phyloP scores from a whole-genome alignment of 1,140 invertebrate species.

The Streblospio benedicti region DNA sequence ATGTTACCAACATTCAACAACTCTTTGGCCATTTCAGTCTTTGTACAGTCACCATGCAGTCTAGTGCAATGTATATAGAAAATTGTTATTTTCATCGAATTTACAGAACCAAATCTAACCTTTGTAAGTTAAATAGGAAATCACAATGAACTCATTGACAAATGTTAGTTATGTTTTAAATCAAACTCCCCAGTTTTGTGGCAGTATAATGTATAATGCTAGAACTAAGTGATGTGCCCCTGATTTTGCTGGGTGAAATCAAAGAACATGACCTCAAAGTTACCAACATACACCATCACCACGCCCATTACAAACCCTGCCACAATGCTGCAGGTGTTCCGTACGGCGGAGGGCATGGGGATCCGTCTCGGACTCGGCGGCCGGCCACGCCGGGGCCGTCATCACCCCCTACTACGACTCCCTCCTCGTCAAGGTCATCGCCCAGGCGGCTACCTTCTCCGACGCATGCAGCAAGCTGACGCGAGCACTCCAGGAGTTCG shows the following conservation, averaged over 20 bases:
- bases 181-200: background rate
- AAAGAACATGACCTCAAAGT: background rate
- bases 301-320: slow-evolving; percentile 24
- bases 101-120: too few species aligned
- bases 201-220: too few species aligned
- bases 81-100: background rate
- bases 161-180: background rate
- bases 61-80: background rate
- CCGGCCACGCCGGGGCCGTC: slow-evolving; percentile 89
- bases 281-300: background rate
- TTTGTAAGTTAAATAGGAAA: too few species aligned
- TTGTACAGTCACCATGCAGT: background rate
- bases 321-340: slow-evolving; percentile 60
- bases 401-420: slow-evolving; percentile 99
- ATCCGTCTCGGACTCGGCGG: slow-evolving; percentile 90
- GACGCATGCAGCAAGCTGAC: slow-evolving; percentile 92
- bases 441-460: slow-evolving; percentile 80
- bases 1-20: background rate
- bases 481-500: slow-evolving; percentile 86
- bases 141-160: too few species aligned
- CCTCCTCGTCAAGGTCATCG: slow-evolving; percentile 94
- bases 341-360: slow-evolving; percentile 97
- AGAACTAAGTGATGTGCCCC: too few species aligned
- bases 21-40: background rate
- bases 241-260: too few species aligned